Percentiles rank a stretch among this genome's conserved stretches.
Evolutionary conservation across 92 coral and sea anemone species (phyloP).

Genomic region (Palythoa grandiflora): DNA sequence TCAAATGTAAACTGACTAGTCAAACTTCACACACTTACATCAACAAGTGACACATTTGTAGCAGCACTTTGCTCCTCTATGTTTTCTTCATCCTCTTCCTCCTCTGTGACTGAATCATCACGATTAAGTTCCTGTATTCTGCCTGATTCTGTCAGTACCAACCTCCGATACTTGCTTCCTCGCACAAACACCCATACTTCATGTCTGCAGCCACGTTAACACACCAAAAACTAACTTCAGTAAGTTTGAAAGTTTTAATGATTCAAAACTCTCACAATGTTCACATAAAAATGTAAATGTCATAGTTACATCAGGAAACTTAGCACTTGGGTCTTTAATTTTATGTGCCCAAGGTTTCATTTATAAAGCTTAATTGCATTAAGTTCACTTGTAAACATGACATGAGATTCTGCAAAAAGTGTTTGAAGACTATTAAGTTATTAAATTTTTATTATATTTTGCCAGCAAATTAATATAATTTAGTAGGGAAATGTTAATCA

Average conservation of each 20-base stretch:
- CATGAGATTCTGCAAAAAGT: no score
- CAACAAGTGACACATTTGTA: constrained; percentile 83
- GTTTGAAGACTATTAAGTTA: no score
- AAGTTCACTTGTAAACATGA: no score
- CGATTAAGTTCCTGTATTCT: constrained; percentile 77
- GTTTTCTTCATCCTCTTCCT: constrained; percentile 59
- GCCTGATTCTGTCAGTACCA: constrained; percentile 83
- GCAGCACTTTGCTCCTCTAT: constrained; percentile 45
- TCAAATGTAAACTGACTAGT: not conserved
- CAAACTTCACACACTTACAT: constrained; percentile 56
- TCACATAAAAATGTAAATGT: no score
- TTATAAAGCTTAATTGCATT: no score
- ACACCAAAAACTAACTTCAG: not conserved
- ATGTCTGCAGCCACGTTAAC: constrained; percentile 61
- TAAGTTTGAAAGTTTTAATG: not conserved
- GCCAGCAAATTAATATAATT: no score
- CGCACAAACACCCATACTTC: constrained; percentile 95
- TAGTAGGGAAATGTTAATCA: no score
- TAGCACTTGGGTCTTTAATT: no score
- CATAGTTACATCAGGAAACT: no score
- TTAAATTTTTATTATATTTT: no score
- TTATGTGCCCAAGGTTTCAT: no score
- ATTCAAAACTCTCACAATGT: no score
- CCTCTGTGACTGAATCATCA: constrained; percentile 72
- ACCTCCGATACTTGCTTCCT: constrained; percentile 78